Percentiles rank a stretch among this genome's conserved stretches.
These are phyloP conservation scores for Rhabdomys pumilio DNA, from an alignment of 2,797 vertebrate species.

Conservation along the genomic window DNA sequence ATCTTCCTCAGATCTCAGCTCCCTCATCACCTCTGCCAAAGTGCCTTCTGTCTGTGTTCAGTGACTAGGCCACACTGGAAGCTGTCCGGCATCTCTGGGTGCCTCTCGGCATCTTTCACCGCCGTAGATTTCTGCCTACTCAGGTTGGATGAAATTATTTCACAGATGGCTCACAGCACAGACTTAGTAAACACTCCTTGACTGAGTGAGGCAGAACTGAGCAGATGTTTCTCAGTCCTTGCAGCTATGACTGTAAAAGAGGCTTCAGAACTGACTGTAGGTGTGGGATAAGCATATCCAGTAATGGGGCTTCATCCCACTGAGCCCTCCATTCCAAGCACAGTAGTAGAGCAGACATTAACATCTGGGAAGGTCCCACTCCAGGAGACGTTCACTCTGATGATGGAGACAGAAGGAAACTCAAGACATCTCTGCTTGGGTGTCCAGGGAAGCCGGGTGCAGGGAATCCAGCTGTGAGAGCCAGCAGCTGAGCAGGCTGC, in stretches of 20 bases:
- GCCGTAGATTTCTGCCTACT: rapidly evolving
- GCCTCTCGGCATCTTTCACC: background rate
- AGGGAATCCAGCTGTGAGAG: background rate
- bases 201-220: background rate
- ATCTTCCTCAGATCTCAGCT: background rate
- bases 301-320: background rate
- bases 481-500: background rate
- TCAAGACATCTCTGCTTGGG: background rate
- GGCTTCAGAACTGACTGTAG: background rate
- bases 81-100: background rate
- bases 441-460: background rate
- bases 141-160: background rate
- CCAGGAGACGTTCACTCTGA: too few species aligned
- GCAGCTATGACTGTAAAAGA: background rate
- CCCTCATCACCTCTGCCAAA: background rate
- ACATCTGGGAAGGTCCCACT: background rate
- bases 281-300: background rate
- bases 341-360: background rate
- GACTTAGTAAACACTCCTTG: background rate
- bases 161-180: background rate
- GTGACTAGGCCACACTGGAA: background rate
- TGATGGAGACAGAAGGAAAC: background rate
- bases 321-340: background rate
- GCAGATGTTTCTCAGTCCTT: background rate
- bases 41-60: background rate